phyloP scores from a whole-genome alignment of 2,113 vertebrate species.

The Takifugu bimaculatus region DNA sequence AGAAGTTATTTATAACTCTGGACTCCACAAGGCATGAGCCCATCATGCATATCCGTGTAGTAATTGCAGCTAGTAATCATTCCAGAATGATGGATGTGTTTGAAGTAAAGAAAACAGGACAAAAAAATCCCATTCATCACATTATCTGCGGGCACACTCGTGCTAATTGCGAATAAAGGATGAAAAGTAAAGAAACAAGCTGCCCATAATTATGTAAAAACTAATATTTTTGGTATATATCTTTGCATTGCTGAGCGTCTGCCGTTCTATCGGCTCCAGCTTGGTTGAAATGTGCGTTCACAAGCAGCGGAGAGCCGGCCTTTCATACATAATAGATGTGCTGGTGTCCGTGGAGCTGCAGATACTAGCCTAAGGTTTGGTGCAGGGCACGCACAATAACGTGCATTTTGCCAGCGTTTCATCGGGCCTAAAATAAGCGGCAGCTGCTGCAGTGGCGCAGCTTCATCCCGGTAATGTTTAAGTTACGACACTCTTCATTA shows the following conservation, averaged over 20 bases:
- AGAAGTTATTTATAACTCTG: conserved; percentile 39
- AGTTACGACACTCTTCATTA: no score
- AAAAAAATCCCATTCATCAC: conserved; percentile 39
- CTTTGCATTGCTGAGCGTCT: background rate
- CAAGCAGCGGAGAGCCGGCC: conserved; percentile 25
- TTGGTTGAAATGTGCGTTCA: conserved; percentile 25
- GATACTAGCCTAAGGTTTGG: conserved; percentile 20
- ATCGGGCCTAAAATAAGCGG: conserved; percentile 38
- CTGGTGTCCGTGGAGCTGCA: conserved; percentile 37
- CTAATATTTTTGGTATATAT: background rate
- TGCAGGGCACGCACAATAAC: conserved; percentile 19
- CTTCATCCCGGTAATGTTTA: background rate
- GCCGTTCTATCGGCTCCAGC: conserved; percentile 22
- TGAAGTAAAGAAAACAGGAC: conserved; percentile 27
- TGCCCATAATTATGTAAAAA: background rate
- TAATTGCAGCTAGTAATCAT: conserved; percentile 37
- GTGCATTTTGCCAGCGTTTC: conserved; percentile 21
- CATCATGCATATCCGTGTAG: conserved; percentile 26
- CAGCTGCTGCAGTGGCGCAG: conserved; percentile 9
- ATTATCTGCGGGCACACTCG: conserved; percentile 4
- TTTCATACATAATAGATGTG: conserved; percentile 56
- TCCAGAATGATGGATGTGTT: conserved; percentile 52
- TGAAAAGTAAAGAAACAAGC: background rate
- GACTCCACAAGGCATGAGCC: conserved; percentile 25
- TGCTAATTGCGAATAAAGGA: background rate